Percentiles rank a stretch among this genome's conserved stretches.
Conservation (phyloP, 2,113 vertebrate genomes). For the Petromus typicus region DNA sequence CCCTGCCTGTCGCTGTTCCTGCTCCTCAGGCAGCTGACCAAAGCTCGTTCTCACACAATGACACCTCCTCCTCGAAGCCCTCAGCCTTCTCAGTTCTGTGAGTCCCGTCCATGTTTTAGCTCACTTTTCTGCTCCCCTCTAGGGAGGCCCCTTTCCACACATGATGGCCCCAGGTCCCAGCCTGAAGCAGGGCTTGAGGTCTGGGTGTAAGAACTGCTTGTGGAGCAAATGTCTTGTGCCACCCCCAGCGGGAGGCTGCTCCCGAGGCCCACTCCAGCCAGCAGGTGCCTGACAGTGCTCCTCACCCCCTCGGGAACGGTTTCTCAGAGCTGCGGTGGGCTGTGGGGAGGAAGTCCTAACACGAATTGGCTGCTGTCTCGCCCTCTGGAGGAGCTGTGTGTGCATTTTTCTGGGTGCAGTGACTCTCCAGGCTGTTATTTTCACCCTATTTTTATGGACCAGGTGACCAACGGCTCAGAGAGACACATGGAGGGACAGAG, state of each 20-base stretch:
- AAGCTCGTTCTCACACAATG: neutral
- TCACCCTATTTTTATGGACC: neutral
- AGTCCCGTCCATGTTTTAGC: neutral
- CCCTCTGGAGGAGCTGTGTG: neutral
- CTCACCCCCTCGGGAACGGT: neutral
- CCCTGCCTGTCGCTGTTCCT: neutral
- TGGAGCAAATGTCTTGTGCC: neutral
- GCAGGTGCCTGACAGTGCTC: neutral
- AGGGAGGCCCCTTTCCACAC: neutral
- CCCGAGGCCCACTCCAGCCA: neutral
- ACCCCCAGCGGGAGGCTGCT: neutral
- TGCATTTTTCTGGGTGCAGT: neutral
- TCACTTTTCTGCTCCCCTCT: neutral
- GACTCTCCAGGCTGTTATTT: neutral
- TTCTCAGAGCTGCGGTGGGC: neutral
- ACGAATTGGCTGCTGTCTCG: neutral
- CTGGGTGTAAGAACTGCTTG: neutral
- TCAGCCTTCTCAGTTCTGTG: neutral
- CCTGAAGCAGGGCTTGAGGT: neutral
- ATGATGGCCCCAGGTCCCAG: neutral
- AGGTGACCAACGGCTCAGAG: neutral
- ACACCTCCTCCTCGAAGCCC: constrained; percentile 44
- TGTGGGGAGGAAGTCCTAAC: neutral
- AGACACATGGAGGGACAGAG: neutral
- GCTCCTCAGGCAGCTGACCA: neutral